Conservation (phyloP, 2,113 vertebrate genomes). For the Herpetotheres cachinnans region DNA sequence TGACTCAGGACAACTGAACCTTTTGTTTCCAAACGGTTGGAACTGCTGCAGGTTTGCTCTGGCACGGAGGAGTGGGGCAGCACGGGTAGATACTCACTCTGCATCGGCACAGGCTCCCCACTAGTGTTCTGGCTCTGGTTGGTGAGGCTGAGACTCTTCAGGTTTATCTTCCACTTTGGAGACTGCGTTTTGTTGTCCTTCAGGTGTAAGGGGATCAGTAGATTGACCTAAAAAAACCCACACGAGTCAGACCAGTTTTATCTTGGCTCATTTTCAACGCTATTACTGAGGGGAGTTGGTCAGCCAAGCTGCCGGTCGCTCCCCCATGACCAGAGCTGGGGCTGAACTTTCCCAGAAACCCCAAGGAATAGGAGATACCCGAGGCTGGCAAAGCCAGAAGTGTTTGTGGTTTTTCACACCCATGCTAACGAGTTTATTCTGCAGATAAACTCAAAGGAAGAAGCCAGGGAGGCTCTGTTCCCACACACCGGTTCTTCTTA, state of each 20-base stretch:
- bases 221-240: constrained; percentile 32
- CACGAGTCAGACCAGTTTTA: neutral
- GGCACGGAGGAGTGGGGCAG: accelerated
- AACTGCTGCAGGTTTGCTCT: neutral
- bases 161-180: constrained; percentile 39
- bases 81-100: neutral
- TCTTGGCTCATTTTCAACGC: neutral
- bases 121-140: constrained; percentile 53
- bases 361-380: neutral
- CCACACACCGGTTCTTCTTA: neutral
- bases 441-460: neutral
- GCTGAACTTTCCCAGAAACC: neutral
- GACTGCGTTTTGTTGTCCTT: constrained; percentile 11
- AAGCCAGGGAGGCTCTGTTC: neutral
- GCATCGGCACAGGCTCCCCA: neutral
- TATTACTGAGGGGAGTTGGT: neutral
- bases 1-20: neutral
- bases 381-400: neutral
- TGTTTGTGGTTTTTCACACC: neutral
- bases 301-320: neutral
- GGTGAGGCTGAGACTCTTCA: neutral
- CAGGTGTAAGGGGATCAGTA: constrained; percentile 51
- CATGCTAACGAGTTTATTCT: neutral
- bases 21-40: neutral
- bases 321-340: neutral